A percentile compares a stretch with the other conserved stretches of the same genome.
These are phyloP conservation scores for Zosterops pallidus DNA, from an alignment of 2,113 vertebrate species.

Conservation along the genomic window DNA sequence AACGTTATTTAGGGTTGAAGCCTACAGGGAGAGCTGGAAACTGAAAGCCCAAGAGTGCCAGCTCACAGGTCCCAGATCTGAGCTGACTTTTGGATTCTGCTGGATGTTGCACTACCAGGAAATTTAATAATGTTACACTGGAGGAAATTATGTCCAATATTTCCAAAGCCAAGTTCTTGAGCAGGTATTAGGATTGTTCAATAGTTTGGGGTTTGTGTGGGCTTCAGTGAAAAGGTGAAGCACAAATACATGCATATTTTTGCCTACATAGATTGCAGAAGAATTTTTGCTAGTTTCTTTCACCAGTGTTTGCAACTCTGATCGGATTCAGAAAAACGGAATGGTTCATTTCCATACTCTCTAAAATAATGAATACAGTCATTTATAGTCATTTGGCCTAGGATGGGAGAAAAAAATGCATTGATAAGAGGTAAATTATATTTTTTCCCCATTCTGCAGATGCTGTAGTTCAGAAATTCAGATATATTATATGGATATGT, in stretches of 20 bases:
- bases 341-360: background rate
- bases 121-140: background rate
- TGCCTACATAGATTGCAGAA: background rate
- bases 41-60: background rate
- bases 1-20: background rate
- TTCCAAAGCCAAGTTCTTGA: background rate
- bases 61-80: background rate
- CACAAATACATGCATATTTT: background rate
- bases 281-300: background rate
- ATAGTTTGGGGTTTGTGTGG: background rate
- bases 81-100: background rate
- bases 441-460: background rate
- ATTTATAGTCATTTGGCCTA: background rate
- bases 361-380: background rate
- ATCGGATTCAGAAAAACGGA: background rate
- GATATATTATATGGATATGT: background rate
- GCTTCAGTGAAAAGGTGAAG: background rate
- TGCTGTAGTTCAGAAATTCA: background rate
- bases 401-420: background rate
- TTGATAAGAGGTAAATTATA: background rate
- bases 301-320: background rate
- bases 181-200: background rate
- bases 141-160: background rate
- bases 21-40: background rate
- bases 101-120: background rate